Conservation (phyloP, 2,888 invertebrate genomes). For the Caenorhabditis imperialis region DNA sequence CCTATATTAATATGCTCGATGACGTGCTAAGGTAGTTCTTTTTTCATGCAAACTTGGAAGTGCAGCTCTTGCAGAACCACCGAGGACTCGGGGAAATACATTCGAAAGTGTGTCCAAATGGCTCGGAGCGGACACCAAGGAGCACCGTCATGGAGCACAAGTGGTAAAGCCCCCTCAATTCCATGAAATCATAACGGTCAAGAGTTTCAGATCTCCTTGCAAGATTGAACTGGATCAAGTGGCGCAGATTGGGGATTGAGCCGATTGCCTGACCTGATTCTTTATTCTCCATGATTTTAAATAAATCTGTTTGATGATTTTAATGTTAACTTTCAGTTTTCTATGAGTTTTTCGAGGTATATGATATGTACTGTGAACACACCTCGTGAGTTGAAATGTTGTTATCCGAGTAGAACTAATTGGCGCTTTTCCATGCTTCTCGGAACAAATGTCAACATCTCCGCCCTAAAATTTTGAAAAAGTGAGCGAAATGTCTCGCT, state of each 20-base stretch:
- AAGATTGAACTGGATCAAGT: constrained; percentile 97
- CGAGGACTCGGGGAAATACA: constrained; percentile 65
- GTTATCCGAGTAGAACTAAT: too few relatives aligned
- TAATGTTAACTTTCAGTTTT: too few relatives aligned
- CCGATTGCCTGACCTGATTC: constrained; percentile 62
- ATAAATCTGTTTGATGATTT: too few relatives aligned
- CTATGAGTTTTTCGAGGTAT: too few relatives aligned
- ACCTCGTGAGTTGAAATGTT: too few relatives aligned
- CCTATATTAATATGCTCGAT: constrained; percentile 91
- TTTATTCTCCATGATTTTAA: too few relatives aligned
- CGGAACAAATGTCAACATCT: too few relatives aligned
- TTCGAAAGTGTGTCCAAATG: constrained; percentile 65
- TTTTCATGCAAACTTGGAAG: background rate
- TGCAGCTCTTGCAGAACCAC: constrained; percentile 55
- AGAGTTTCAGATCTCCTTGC: constrained; percentile 89
- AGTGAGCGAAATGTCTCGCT: too few relatives aligned
- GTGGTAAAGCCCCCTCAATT: too few relatives aligned
- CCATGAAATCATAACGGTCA: background rate
- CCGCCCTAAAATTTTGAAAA: too few relatives aligned
- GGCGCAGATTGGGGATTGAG: constrained; percentile 93
- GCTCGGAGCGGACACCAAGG: constrained; percentile 61
- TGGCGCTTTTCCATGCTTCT: too few relatives aligned
- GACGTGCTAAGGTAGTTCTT: constrained; percentile 76
- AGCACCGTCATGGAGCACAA: constrained; percentile 76
- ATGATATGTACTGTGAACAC: too few relatives aligned